Percentiles rank a stretch among this genome's conserved stretches.
Conservation (phyloP, 2,113 vertebrate genomes). For the Calonectris borealis region DNA sequence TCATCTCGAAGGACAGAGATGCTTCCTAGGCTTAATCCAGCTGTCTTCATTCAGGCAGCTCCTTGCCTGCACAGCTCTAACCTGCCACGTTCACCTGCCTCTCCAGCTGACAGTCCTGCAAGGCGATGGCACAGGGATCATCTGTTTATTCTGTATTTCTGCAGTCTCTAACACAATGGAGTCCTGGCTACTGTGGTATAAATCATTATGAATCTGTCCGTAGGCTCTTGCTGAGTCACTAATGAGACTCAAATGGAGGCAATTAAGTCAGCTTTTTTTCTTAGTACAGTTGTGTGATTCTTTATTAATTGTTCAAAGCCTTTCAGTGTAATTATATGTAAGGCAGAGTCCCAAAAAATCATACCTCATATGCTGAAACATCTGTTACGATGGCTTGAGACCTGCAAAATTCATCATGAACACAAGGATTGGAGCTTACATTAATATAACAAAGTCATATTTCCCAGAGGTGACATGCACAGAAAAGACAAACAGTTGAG, state of each 20-base stretch:
- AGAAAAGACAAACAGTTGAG: background rate
- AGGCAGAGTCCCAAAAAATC: background rate
- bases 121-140: background rate
- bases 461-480: background rate
- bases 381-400: background rate
- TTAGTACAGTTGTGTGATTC: background rate
- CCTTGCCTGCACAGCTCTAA: background rate
- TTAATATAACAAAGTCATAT: background rate
- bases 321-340: background rate
- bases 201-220: conserved; percentile 10
- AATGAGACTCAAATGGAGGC: conserved; percentile 8
- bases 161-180: background rate
- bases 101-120: background rate
- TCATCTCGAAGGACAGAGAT: background rate
- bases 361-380: background rate
- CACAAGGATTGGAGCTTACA: background rate
- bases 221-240: background rate
- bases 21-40: background rate
- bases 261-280: conserved; percentile 14
- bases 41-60: background rate
- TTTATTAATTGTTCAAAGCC: conserved; percentile 2
- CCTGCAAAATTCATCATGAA: background rate
- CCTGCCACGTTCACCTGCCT: background rate
- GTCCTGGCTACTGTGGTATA: background rate
- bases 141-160: background rate